Percentiles rank a stretch among this genome's conserved stretches.
Evolutionary conservation across 2,113 vertebrate genomes (phyloP).

Genomic region (Rissa tridactyla): DNA sequence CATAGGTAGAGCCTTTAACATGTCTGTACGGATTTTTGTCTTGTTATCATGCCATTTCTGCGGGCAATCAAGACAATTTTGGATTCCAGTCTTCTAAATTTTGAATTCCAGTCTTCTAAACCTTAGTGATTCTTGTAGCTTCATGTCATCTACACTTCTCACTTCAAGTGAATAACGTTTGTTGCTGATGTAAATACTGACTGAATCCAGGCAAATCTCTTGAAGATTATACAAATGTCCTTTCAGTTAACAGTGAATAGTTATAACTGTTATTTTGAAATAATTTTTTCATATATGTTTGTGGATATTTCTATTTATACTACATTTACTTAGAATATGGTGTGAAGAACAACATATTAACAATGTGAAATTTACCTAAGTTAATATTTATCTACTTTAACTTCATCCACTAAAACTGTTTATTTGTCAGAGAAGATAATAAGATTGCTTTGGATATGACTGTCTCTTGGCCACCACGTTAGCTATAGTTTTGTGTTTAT

Average conservation of each 20-base stretch:
- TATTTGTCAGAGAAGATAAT: neutral
- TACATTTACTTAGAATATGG: neutral
- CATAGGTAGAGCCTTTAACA: neutral
- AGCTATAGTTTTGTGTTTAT: neutral
- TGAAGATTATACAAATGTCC: neutral
- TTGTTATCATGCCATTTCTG: neutral
- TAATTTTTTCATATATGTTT: rapidly evolving
- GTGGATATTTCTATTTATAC: neutral
- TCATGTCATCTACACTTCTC: neutral
- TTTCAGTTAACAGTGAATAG: neutral
- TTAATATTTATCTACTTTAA: neutral
- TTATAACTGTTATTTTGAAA: neutral
- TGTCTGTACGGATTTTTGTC: neutral
- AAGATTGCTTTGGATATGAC: neutral
- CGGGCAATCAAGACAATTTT: neutral
- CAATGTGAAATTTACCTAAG: neutral
- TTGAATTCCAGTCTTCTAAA: neutral
- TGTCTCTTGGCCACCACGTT: neutral
- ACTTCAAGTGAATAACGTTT: neutral
- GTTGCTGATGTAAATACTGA: neutral
- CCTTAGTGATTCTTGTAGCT: neutral
- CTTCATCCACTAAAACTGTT: neutral
- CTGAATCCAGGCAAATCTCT: neutral
- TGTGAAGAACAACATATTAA: neutral
- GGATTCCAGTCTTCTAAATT: neutral